Conservation (phyloP, 2,113 vertebrate genomes). For the Toxostoma redivivum region DNA sequence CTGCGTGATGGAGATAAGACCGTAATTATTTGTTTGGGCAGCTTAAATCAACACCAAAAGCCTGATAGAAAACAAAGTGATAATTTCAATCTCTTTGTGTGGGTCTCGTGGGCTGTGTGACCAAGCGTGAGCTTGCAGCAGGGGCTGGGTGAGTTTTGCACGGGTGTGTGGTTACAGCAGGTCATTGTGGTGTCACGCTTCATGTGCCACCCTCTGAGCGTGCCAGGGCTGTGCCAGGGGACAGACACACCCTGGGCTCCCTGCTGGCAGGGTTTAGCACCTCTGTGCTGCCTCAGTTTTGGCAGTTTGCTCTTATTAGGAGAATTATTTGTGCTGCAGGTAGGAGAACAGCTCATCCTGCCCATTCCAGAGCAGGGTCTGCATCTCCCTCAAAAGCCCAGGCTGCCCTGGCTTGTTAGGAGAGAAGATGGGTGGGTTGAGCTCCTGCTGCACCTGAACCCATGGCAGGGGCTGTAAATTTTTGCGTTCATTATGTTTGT, state of each 20-base stretch:
- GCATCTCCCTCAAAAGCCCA: background rate
- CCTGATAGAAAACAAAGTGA: slow-evolving; percentile 62
- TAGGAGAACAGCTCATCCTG: rapidly evolving
- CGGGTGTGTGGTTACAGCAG: rapidly evolving
- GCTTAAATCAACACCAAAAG: slow-evolving; percentile 70
- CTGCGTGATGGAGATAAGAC: slow-evolving; percentile 77
- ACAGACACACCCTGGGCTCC: rapidly evolving
- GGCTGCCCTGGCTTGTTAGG: background rate
- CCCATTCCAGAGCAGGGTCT: rapidly evolving
- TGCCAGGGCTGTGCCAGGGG: background rate
- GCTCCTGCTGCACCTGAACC: slow-evolving; percentile 20
- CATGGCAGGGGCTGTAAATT: background rate
- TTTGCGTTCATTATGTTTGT: slow-evolving; percentile 48
- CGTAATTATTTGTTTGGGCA: slow-evolving; percentile 75
- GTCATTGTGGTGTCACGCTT: background rate
- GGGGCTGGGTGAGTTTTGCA: background rate
- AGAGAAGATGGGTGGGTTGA: background rate
- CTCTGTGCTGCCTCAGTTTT: rapidly evolving
- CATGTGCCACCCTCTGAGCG: rapidly evolving
- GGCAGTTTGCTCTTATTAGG: rapidly evolving
- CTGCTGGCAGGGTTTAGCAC: background rate
- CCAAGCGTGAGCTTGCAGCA: slow-evolving; percentile 17
- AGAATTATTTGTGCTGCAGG: rapidly evolving
- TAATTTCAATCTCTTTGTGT: slow-evolving; percentile 52
- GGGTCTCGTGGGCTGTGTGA: slow-evolving; percentile 43